Conservation (phyloP, 2,797 vertebrate species). For the Chrosomus eos region DNA sequence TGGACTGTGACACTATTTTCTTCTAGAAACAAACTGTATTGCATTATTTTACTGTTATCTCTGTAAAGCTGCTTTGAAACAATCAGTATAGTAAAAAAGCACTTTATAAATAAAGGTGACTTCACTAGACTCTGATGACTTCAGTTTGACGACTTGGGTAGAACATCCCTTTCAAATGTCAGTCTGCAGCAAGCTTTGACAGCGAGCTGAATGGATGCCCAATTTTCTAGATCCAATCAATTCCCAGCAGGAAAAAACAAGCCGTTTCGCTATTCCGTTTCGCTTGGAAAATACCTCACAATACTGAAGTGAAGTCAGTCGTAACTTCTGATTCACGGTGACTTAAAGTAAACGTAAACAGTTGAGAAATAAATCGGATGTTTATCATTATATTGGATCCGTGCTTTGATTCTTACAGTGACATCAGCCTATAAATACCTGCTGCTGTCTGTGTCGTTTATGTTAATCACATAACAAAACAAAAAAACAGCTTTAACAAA, state of each 20-base stretch:
- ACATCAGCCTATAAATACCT: not conserved
- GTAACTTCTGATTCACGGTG: not conserved
- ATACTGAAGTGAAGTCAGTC: not conserved
- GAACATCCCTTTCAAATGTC: not conserved
- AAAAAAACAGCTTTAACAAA: not conserved
- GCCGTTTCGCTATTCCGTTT: not conserved
- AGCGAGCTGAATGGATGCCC: not conserved
- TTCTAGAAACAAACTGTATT: no score
- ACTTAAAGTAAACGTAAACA: not conserved
- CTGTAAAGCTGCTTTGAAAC: no score
- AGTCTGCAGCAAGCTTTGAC: no score
- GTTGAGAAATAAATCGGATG: not conserved
- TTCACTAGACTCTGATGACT: no score
- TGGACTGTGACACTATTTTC: no score
- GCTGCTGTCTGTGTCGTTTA: not conserved
- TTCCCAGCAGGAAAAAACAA: not conserved
- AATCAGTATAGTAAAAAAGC: no score
- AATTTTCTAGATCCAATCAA: not conserved
- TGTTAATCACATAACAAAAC: not conserved
- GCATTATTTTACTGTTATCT: no score
- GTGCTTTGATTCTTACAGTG: not conserved
- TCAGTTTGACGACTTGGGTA: no score
- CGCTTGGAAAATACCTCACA: not conserved
- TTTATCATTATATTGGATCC: not conserved
- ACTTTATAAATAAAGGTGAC: no score